A percentile compares a stretch with the other conserved stretches of the same genome.
These are phyloP conservation scores for Parapsyche elsis DNA, from an alignment of 1,140 invertebrate genomes.

Conservation along the genomic window DNA sequence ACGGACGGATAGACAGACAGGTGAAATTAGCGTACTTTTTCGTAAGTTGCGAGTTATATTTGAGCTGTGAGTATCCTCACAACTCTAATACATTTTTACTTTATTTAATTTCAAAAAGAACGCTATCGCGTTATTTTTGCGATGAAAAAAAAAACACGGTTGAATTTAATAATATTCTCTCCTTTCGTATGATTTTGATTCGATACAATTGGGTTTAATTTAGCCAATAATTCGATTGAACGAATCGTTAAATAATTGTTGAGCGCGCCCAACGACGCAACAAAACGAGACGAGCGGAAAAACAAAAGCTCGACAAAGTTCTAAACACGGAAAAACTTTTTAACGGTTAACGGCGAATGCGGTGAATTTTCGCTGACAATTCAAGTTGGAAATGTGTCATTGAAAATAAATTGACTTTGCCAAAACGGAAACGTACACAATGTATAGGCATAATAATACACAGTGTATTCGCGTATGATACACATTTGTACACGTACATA, in stretches of 20 bases:
- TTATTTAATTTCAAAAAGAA: no score
- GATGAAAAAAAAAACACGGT: no score
- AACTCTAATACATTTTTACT: no score
- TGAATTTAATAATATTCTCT: neutral
- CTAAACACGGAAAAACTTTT: conserved; percentile 33
- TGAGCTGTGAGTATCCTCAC: no score
- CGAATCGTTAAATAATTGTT: neutral
- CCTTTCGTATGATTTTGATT: no score
- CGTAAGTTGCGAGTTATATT: no score
- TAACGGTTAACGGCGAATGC: conserved; percentile 12
- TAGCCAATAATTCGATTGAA: neutral
- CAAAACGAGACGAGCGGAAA: conserved; percentile 4
- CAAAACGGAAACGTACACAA: conserved; percentile 6
- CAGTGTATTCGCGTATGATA: neutral
- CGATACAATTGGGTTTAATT: neutral
- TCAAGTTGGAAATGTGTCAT: conserved; percentile 11
- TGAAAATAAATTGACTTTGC: conserved; percentile 25
- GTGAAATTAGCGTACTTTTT: no score
- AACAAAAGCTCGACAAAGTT: conserved; percentile 26
- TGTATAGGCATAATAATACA: neutral
- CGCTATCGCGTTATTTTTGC: no score
- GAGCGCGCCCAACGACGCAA: neutral
- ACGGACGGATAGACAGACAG: no score
- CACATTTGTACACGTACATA: neutral
- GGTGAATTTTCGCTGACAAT: conserved; percentile 1